Conservation (phyloP, 2,888 invertebrate species). For the Gari tellinella region DNA sequence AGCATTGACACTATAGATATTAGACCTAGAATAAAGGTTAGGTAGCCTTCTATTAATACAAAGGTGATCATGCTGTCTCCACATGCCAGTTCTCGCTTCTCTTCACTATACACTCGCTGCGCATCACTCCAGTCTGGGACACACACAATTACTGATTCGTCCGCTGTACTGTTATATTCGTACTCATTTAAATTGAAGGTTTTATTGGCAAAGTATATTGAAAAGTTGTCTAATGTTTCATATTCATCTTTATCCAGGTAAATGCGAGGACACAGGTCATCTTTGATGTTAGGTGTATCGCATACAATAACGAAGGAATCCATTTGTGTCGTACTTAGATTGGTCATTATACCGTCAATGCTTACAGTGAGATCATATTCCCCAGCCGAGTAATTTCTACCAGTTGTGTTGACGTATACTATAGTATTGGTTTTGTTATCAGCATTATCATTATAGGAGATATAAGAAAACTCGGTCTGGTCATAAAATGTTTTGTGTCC, state of each 20-base stretch:
- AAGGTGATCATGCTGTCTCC: conserved; percentile 57
- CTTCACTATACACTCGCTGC: background rate
- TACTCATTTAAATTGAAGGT: conserved; percentile 67
- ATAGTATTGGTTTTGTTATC: conserved; percentile 41
- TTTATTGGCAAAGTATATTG: conserved; percentile 64
- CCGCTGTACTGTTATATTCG: conserved; percentile 58
- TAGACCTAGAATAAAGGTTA: conserved; percentile 72
- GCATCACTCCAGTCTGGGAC: conserved; percentile 44
- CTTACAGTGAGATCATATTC: conserved; percentile 72
- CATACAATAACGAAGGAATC: conserved; percentile 73
- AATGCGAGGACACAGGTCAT: conserved; percentile 68
- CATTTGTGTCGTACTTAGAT: conserved; percentile 52
- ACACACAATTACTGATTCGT: conserved; percentile 67
- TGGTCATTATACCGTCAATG: conserved; percentile 64
- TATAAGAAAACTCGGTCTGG: conserved; percentile 39
- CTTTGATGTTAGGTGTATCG: conserved; percentile 69
- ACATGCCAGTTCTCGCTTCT: conserved; percentile 51
- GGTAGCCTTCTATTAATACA: conserved; percentile 67
- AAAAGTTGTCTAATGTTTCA: conserved; percentile 55
- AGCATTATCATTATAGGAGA: conserved; percentile 14
- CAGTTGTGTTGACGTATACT: conserved; percentile 66
- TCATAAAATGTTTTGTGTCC: conserved; percentile 32
- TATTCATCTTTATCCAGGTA: conserved; percentile 63
- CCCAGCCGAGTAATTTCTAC: conserved; percentile 58
- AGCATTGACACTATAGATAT: conserved; percentile 79